Evolutionary conservation across 2,113 vertebrate genomes (phyloP), one percentile per base, ranked within the genome.

Genomic region (Castor canadensis): DNA sequence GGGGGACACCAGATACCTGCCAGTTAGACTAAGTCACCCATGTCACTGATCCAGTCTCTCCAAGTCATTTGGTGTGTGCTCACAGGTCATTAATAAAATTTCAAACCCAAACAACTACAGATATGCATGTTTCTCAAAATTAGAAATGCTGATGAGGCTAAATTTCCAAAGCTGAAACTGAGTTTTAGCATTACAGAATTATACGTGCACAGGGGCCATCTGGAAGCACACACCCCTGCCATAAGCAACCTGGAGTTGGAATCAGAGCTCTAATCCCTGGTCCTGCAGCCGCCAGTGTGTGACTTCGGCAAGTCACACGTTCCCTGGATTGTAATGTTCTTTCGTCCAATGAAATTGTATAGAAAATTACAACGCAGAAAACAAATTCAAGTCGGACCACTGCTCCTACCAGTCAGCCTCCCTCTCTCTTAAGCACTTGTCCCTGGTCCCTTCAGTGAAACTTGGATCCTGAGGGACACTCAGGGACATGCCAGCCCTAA

Each of bases 21-120:
- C 15, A 5, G 1, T 20, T 45, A n/a, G 6, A 35, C 5, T 32
- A 30, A 32, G 30, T 30, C 22, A 0, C 4, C 38, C n/a, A 0
- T 1, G 3, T 15, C 1, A 12, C 67, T 43, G 10, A 28, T 47
- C n/a, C 5, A 26, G 11, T 6, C 2, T 64, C 19, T 58, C 72
- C 43, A 69, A 56, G 43, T 49, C 11, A 62, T 73, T 52, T 4
- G 15, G 1, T 35, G n/a, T 35, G 52, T 71, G 16, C 32, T 28
- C 35, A 69, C 60, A 91, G 54, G 26, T 58, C 20, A 49, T 66
- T 64, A 9, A 9, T 40, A 89, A 82, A 64, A 19, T 73, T 28
- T 35, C 40, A 86, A 62, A 58, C 32, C 26, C 45, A 84, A 73
- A 72, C 19, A 40, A 40, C 28, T 45, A 49, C 47, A 84, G 40